Conservation (phyloP, 92 coral and sea anemone species). For the Meandrina meandrites region DNA sequence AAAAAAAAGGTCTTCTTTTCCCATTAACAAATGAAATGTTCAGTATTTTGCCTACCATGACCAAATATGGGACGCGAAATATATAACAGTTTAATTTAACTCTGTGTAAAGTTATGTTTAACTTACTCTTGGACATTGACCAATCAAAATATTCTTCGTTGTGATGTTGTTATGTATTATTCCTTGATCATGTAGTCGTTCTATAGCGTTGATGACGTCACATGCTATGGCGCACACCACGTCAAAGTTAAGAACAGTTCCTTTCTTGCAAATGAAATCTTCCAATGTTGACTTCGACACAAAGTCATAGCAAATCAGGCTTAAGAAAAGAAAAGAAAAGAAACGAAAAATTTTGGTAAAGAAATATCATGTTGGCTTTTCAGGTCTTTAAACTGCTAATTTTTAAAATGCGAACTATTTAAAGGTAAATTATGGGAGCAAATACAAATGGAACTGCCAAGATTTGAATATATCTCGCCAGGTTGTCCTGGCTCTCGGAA, state of each 20-base stretch:
- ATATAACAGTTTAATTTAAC: background rate
- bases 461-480: no score
- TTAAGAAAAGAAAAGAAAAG: no score
- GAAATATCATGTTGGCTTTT: no score
- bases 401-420: no score
- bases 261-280: background rate
- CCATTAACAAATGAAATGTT: no score
- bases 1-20: no score
- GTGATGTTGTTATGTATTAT: background rate
- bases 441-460: no score
- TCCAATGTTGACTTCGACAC: background rate
- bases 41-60: no score
- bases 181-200: background rate
- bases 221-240: background rate
- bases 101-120: background rate
- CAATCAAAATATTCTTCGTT: background rate
- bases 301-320: background rate
- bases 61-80: background rate
- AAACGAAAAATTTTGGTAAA: no score
- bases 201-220: background rate
- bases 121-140: background rate
- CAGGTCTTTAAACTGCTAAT: no score
- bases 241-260: background rate
- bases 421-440: no score
- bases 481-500: no score